phyloP scores from a whole-genome alignment of 2,888 invertebrate genomes.

The Nomada goodeniana region DNA sequence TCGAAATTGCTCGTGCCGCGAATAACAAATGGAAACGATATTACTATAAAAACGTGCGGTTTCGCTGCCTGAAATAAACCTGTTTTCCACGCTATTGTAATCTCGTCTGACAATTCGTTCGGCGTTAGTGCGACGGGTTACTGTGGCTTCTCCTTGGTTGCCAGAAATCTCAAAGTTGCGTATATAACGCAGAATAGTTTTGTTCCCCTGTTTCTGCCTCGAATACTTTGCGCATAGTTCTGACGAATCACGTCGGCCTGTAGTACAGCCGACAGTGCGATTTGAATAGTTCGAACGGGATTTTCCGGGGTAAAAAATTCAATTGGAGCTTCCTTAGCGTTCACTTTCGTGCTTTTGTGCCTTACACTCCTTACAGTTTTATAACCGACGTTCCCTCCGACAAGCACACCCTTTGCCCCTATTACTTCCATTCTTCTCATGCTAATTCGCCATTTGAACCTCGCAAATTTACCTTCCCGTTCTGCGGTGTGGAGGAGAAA shows the following conservation, averaged over 20 bases:
- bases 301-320: conserved; percentile 64
- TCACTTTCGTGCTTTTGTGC: conserved; percentile 48
- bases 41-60: not conserved
- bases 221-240: conserved; percentile 72
- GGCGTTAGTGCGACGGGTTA: conserved; percentile 55
- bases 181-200: conserved; percentile 68
- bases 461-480: not conserved
- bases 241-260: conserved; percentile 58
- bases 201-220: conserved; percentile 56
- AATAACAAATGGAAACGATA: no score
- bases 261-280: conserved; percentile 57
- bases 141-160: conserved; percentile 65
- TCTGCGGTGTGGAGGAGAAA: not conserved
- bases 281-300: conserved; percentile 70
- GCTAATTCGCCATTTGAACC: not conserved
- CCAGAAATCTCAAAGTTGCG: conserved; percentile 65
- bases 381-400: conserved; percentile 10
- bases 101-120: conserved; percentile 60
- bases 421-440: not conserved
- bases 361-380: conserved; percentile 34
- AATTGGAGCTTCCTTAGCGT: conserved; percentile 46
- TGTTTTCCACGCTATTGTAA: conserved; percentile 57
- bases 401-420: not conserved
- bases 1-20: no score
- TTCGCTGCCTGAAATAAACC: conserved; percentile 54